Conservation (phyloP, 2,888 invertebrate genomes). For the Tribolium freemani region DNA sequence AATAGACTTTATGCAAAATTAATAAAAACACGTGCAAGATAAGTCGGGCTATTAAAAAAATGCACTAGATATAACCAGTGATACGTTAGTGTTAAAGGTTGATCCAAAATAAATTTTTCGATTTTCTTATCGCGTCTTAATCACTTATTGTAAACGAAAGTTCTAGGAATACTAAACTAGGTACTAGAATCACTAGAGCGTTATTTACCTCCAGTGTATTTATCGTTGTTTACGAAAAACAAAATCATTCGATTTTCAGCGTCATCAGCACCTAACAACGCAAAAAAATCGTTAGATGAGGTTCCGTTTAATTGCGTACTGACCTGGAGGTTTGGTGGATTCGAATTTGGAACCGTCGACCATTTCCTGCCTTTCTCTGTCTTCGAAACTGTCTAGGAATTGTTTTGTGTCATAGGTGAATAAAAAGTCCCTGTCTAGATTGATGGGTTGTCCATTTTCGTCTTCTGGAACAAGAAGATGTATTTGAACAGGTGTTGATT, state of each 20-base stretch:
- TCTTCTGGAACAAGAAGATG: constrained; percentile 9
- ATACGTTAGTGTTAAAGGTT: no score
- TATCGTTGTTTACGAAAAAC: constrained; percentile 10
- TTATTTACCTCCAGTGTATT: constrained; percentile 34
- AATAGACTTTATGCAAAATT: no score
- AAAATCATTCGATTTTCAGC: constrained; percentile 12
- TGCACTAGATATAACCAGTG: no score
- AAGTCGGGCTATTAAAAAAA: no score
- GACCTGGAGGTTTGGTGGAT: constrained; percentile 14
- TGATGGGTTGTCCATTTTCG: background rate
- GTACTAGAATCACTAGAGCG: constrained; percentile 19
- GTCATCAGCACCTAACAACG: constrained; percentile 9
- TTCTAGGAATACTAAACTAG: constrained; percentile 1
- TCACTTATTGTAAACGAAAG: background rate
- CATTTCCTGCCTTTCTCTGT: background rate
- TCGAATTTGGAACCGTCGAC: background rate
- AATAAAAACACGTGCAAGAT: no score
- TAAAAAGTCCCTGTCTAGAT: background rate
- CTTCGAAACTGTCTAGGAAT: constrained; percentile 5
- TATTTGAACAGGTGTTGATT: background rate
- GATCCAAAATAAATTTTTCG: no score
- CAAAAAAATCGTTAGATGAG: constrained; percentile 6
- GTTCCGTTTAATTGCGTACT: background rate
- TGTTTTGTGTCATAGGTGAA: background rate
- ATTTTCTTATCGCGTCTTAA: no score